Evolutionary conservation across 2,888 invertebrate genomes (phyloP).

Genomic region (Nomada flava): DNA sequence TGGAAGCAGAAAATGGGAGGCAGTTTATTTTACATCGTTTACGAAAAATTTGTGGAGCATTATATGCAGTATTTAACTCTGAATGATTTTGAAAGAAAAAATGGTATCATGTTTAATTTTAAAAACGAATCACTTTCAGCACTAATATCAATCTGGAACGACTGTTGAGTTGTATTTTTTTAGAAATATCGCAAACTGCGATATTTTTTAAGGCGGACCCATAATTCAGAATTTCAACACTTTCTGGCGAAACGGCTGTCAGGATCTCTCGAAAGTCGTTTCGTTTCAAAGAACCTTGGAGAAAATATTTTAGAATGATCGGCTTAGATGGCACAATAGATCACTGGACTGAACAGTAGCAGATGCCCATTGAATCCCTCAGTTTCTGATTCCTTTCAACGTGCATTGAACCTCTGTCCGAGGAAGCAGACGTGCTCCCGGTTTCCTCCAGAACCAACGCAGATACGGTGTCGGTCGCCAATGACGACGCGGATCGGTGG

Average conservation of each 20-base stretch:
- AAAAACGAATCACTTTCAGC: too few relatives aligned
- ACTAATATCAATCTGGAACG: too few relatives aligned
- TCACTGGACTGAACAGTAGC: constrained; percentile 48
- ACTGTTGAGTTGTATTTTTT: too few relatives aligned
- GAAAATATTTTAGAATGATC: constrained; percentile 36
- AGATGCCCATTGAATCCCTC: constrained; percentile 42
- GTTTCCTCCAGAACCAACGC: constrained; percentile 54
- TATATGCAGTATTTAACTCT: too few relatives aligned
- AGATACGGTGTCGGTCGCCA: constrained; percentile 65
- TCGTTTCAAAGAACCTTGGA: neutral
- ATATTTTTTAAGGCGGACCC: neutral
- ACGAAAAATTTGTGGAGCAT: too few relatives aligned
- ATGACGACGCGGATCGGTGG: constrained; percentile 73
- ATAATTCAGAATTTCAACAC: neutral
- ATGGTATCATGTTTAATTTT: too few relatives aligned
- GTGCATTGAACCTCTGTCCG: constrained; percentile 53
- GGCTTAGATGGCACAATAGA: constrained; percentile 44
- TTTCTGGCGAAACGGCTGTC: neutral
- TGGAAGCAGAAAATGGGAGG: too few relatives aligned
- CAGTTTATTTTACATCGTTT: too few relatives aligned
- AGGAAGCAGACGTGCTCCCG: constrained; percentile 42
- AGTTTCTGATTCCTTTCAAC: constrained; percentile 52
- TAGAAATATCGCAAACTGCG: neutral
- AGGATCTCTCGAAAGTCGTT: neutral
- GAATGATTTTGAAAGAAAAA: too few relatives aligned